A percentile compares a stretch with the other conserved stretches of the same genome.
These are phyloP conservation scores for Sternarchorhynchus goeldii DNA, from an alignment of 2,797 vertebrate genomes.

Conservation along the genomic window DNA sequence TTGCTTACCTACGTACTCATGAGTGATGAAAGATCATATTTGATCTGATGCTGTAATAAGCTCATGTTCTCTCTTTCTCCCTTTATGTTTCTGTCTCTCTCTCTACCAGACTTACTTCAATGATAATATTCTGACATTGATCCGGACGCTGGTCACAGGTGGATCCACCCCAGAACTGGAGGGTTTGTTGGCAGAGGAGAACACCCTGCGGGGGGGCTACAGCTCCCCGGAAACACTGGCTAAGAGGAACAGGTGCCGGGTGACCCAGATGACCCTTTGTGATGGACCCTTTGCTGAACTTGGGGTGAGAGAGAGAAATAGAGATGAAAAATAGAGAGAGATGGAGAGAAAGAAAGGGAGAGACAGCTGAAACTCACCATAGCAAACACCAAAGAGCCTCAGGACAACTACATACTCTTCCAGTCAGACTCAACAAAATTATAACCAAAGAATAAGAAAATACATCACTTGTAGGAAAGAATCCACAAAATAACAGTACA, in stretches of 20 bases:
- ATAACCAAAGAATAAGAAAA: too few species aligned
- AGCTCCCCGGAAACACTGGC: conserved; percentile 96
- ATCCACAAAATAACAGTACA: too few species aligned
- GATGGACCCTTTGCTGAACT: conserved; percentile 97
- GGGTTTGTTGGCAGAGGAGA: conserved; percentile 95
- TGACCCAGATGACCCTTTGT: conserved; percentile 94
- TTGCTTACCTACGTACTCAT: too few species aligned
- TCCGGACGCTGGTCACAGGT: conserved; percentile 97
- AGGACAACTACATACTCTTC: too few species aligned
- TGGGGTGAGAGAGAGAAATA: conserved; percentile 78
- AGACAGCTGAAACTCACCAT: too few species aligned
- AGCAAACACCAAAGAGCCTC: too few species aligned
- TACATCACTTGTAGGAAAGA: too few species aligned
- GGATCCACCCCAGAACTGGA: conserved; percentile 97
- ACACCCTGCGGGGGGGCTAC: conserved; percentile 92
- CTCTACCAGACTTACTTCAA: conserved; percentile 95
- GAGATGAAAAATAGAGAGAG: not conserved
- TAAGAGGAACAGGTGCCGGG: conserved; percentile 96
- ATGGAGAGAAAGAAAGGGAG: too few species aligned
- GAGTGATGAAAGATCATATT: too few species aligned
- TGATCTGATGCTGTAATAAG: not conserved
- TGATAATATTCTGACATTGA: conserved; percentile 98
- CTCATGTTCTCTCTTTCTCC: not conserved
- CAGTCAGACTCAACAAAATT: too few species aligned
- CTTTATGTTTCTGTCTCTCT: conserved; percentile 62